Percentiles rank a stretch among this genome's conserved stretches.
Evolutionary conservation across 2,888 invertebrate genomes (phyloP).

Genomic region (Agrochola lychnidis): DNA sequence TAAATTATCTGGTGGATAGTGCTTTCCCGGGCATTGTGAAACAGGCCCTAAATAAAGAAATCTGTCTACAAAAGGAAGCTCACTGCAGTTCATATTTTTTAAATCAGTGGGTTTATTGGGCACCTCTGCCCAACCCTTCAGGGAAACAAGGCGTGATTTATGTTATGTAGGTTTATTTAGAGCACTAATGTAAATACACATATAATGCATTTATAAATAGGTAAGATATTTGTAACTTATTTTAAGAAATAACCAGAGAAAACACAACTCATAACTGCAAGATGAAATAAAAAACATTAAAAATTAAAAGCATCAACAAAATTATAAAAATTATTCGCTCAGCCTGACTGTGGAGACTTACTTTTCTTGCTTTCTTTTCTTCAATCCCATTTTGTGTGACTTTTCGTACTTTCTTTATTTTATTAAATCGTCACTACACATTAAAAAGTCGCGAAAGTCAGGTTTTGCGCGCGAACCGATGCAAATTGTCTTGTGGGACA

Average conservation of each 20-base stretch:
- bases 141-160: too few relatives aligned
- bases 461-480: not conserved
- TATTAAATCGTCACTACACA: conserved; percentile 15
- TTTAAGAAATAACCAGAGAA: not conserved
- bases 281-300: not conserved
- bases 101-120: not conserved
- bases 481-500: not conserved
- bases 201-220: not conserved
- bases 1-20: too few relatives aligned
- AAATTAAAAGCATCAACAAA: not conserved
- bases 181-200: not conserved
- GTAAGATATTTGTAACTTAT: too few relatives aligned
- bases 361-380: conserved; percentile 35
- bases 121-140: too few relatives aligned
- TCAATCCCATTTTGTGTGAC: conserved; percentile 39
- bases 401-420: not conserved
- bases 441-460: not conserved
- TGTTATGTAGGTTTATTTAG: too few relatives aligned
- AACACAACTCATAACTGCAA: not conserved
- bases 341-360: conserved; percentile 29
- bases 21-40: not conserved
- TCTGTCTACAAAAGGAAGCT: not conserved
- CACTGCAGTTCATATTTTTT: not conserved
- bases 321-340: conserved; percentile 6
- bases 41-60: not conserved